Conservation (phyloP, 2,113 vertebrate genomes). For the Climacteris rufus region DNA sequence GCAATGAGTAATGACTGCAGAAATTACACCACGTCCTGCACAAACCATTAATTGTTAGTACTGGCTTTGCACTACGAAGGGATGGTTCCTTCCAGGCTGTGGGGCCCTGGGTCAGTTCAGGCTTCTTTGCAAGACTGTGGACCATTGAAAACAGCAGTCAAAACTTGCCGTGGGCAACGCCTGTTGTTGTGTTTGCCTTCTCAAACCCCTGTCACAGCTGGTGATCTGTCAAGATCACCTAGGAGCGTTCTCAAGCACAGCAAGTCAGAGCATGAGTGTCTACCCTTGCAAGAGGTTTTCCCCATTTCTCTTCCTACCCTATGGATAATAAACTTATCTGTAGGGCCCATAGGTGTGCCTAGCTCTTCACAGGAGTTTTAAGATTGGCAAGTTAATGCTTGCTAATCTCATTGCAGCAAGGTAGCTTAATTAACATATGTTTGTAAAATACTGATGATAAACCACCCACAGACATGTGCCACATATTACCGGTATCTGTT, state of each 20-base stretch:
- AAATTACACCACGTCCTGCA: background rate
- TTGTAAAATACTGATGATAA: constrained; percentile 26
- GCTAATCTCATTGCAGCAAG: background rate
- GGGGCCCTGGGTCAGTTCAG: background rate
- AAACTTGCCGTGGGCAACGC: background rate
- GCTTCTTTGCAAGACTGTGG: background rate
- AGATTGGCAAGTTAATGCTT: constrained; percentile 31
- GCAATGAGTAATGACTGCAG: background rate
- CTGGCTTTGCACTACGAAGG: background rate
- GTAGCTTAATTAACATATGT: constrained; percentile 6
- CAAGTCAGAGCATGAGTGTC: constrained; percentile 5
- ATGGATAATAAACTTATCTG: background rate
- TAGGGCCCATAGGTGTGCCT: constrained; percentile 13
- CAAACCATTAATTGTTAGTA: background rate
- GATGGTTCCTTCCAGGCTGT: background rate
- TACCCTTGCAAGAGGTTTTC: background rate
- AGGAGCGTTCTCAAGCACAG: background rate
- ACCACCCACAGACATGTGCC: background rate
- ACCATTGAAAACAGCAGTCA: background rate
- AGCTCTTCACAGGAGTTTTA: background rate
- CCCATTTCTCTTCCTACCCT: background rate
- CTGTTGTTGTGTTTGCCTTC: background rate
- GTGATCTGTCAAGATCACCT: background rate
- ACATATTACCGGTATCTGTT: background rate
- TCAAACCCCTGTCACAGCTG: background rate